A percentile compares a stretch with the other conserved stretches of the same genome.
Conservation (phyloP, 1,140 invertebrate genomes). For the Magallana angulata region DNA sequence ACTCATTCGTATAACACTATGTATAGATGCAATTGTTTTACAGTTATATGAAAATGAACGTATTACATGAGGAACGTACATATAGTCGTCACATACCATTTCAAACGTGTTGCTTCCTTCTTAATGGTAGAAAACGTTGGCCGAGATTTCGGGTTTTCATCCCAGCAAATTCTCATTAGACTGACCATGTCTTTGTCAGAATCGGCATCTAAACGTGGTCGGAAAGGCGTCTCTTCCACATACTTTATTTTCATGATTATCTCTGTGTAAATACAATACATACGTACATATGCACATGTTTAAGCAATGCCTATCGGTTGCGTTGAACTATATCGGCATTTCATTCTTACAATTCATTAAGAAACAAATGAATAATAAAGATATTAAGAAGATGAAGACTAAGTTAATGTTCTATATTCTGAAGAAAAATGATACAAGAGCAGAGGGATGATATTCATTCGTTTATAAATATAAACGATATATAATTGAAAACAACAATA, state of each 20-base stretch:
- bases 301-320: background rate
- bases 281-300: background rate
- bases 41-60: background rate
- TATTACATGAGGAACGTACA: background rate
- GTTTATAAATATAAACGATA: too few species aligned
- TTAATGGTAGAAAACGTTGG: slow-evolving; percentile 72
- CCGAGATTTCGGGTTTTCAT: slow-evolving; percentile 73
- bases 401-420: too few species aligned
- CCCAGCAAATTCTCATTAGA: slow-evolving; percentile 76
- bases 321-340: too few species aligned
- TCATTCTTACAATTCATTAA: too few species aligned
- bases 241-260: slow-evolving; percentile 45
- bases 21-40: background rate
- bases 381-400: too few species aligned
- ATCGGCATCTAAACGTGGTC: slow-evolving; percentile 56
- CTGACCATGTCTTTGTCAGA: slow-evolving; percentile 46
- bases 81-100: background rate
- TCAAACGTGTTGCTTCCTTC: slow-evolving; percentile 31
- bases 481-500: too few species aligned
- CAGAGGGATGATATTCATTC: too few species aligned
- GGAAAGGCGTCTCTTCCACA: slow-evolving; percentile 51
- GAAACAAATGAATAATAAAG: too few species aligned
- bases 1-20: background rate
- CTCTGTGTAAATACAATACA: slow-evolving; percentile 43
- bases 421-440: too few species aligned